These are phyloP conservation scores for Xanthorhoe spadicearia DNA, from an alignment of 2,888 invertebrate genomes.

Conservation along the genomic window DNA sequence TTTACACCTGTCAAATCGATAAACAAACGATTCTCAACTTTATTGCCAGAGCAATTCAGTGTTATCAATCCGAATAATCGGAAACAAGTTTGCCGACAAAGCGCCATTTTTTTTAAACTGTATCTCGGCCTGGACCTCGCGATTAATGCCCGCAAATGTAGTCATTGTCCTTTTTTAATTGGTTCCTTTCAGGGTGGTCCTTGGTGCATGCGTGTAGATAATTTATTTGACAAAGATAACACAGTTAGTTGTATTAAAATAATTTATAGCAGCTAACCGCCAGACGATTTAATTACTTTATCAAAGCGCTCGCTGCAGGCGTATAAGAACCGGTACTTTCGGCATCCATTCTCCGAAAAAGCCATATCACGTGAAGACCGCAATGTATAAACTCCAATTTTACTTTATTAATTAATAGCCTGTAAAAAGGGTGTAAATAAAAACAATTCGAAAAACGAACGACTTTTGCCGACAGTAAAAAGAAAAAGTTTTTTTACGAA, in stretches of 20 bases:
- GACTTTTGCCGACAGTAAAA: conserved; percentile 22
- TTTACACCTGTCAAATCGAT: conserved; percentile 68
- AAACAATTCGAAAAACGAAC: conserved; percentile 26
- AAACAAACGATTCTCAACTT: conserved; percentile 66
- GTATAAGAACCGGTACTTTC: conserved; percentile 28
- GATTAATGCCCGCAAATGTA: conserved; percentile 68
- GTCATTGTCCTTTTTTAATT: conserved; percentile 48
- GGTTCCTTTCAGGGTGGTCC: conserved; percentile 62
- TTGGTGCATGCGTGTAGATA: conserved; percentile 23
- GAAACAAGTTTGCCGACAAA: conserved; percentile 67
- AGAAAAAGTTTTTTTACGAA: conserved; percentile 38
- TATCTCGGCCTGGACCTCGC: conserved; percentile 68
- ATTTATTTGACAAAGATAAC: conserved; percentile 15
- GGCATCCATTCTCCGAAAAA: conserved; percentile 21
- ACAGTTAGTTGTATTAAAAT: conserved; percentile 5
- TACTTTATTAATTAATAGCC: conserved; percentile 24
- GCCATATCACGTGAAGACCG: conserved; percentile 17
- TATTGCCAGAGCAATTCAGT: conserved; percentile 55
- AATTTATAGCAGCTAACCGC: not conserved
- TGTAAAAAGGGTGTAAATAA: conserved; percentile 24
- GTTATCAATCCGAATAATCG: conserved; percentile 52
- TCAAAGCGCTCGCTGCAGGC: conserved; percentile 13
- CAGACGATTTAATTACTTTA: conserved; percentile 22
- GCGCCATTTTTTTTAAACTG: conserved; percentile 74
- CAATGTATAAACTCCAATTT: conserved; percentile 21